Evolutionary conservation across 2,888 invertebrate species (phyloP), one percentile per base, ranked within the genome.

Genomic region (Matsumyia berberina): DNA sequence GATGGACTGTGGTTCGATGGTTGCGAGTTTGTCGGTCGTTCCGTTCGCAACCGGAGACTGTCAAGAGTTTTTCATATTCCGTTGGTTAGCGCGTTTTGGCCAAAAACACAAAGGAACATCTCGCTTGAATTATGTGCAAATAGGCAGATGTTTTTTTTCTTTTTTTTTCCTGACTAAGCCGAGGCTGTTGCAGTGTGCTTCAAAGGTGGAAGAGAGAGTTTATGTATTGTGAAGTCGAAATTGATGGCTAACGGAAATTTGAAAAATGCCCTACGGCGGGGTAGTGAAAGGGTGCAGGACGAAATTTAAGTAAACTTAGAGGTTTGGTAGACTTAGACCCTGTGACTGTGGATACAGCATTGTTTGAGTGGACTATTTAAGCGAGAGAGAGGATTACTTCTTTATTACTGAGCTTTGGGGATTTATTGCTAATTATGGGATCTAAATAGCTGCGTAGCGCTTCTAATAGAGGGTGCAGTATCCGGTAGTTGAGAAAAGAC

Each of bases 101-200:
- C 29, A 51, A 72, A 73, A 74, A 57, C 67, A 74, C 69, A 80
- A 85, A 80, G 69, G 49, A 85, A 55, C 73, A 74, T 76, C 31
- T 74, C 39, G 73, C 62, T 60, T 85, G 80, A 85, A 80, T 85
- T 85, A 85, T 85, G 76, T 58, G 74, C 74, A 74, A 85, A 85
- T 80, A 80, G 80, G 80, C 85, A 85, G 80, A 80, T 85, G 80
- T 58, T 85, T 70, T 74, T 42, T 60, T 69, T 80, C 35, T 67
- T 35, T 66, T 35, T 67, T 37, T 39, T 15, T 55, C 51, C 44
- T 58, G 35, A 37, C 11, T 0, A 15, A 5, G 17, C 24, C 17
- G 0, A 15, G 29, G 12, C 7, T 29, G 57, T 6, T 53, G 35
- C 46, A 24, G 24, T 57, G n/a, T n/a, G 19, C 44, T 29, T 49